phyloP scores from a whole-genome alignment of 2,797 vertebrate species.

The Halcyon badia region DNA sequence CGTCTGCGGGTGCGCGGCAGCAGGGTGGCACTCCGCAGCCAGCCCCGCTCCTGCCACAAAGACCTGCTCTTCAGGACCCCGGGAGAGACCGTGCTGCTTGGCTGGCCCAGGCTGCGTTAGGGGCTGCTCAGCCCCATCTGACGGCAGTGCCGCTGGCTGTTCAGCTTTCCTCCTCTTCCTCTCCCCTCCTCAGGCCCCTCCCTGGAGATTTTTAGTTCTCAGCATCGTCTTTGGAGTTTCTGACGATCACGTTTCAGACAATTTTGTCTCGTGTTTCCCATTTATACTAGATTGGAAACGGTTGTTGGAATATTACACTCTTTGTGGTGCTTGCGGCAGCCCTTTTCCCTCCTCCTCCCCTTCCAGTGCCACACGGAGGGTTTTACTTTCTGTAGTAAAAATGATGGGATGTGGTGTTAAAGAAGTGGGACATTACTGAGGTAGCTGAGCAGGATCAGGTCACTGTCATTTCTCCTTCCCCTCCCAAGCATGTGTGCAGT shows the following conservation, averaged over 20 bases:
- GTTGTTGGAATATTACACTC: not conserved
- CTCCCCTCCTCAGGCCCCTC: not conserved
- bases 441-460: not conserved
- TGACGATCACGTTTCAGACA: not conserved
- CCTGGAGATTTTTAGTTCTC: not conserved
- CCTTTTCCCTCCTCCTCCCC: not conserved
- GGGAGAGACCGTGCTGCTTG: not conserved
- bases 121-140: constrained; percentile 67
- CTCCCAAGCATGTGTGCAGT: not conserved
- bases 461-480: not conserved
- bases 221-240: not conserved
- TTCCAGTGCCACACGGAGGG: not conserved
- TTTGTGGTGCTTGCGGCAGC: not conserved
- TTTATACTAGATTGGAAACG: not conserved
- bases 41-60: constrained; percentile 4
- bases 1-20: constrained; percentile 58
- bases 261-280: not conserved
- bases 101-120: constrained; percentile 16
- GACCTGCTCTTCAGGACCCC: constrained; percentile 64
- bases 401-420: not conserved
- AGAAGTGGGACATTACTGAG: not conserved
- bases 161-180: not conserved
- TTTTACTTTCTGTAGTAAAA: not conserved
- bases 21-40: constrained; percentile 29
- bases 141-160: not conserved